Base-by-base conservation (phyloP, 1,140 invertebrate species). In the Pararge aegeria region DNA sequence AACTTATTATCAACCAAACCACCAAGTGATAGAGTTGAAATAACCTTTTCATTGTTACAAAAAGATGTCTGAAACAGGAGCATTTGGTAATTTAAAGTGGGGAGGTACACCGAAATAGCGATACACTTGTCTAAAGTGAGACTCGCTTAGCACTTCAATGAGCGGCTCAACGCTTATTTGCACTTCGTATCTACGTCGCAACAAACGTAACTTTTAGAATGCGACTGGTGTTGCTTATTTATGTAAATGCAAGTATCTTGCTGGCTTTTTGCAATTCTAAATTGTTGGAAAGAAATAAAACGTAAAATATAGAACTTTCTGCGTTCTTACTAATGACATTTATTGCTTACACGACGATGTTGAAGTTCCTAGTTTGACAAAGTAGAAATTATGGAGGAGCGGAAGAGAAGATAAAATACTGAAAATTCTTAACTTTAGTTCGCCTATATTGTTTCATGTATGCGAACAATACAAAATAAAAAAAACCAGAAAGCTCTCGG, bases 41-140 rank as follows among this genome's bases (percentile, higher is more conserved):
- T 5, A 42, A 2, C 1, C 20, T 12, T 19, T 30, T 29, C 12
- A 20, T 1, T 4, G 10, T 6, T 5, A 13, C 18, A 37, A 19
- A 52, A 42, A 44, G 46, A 38, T 58, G 56, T 34, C 30, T 34
- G 44, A 57, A 34, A 34, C 30, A 57, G 44, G 20, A 34, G 55
- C 30, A 57, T 49, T 49, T 37, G 27, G 46, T 50, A 50, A 57
- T 34, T 37, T 50, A 20, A 57, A 49, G 55, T 57, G 27, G 55
- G 55, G 44, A 46, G 44, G 24, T 58, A 16, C 40, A 56, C 54
- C 40, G 54, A 56, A 56, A 51, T 58, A 58, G 48, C 46, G 48
- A 50, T 51, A 58, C 52, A 42, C 55, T 51, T 21, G 21, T 50
- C 20, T 24, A 42, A 42, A 42, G 34, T 48, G 21, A 34, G 46